Evolutionary conservation across 1,140 invertebrate species (phyloP).

Genomic region (Drosophila tristis): DNA sequence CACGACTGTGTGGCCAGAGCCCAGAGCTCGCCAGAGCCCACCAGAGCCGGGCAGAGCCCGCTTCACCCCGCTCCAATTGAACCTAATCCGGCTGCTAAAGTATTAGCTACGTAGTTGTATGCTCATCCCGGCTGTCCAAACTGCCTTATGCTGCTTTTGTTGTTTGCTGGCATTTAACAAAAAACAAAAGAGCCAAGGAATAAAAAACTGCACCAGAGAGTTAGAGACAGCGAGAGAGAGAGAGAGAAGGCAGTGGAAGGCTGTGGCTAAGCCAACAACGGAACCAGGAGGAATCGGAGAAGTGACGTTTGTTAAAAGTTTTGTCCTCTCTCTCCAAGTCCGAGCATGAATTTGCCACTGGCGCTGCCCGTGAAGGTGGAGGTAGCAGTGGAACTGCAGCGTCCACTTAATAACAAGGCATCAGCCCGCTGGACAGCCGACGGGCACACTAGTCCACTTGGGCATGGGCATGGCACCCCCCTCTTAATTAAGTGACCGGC

Average conservation of each 20-base stretch:
- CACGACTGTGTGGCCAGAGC: no score
- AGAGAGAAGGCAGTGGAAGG: conserved; percentile 1
- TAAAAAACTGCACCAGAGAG: conserved; percentile 37
- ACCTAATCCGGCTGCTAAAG: conserved; percentile 82
- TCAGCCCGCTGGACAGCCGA: conserved; percentile 58
- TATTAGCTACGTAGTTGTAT: conserved; percentile 81
- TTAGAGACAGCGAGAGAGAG: conserved; percentile 2
- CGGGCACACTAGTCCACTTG: conserved; percentile 70
- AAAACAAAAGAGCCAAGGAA: conserved; percentile 29
- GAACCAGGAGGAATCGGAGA: conserved; percentile 17
- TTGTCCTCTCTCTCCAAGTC: conserved; percentile 49
- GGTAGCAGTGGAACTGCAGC: conserved; percentile 33
- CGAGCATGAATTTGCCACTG: conserved; percentile 11
- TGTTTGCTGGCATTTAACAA: conserved; percentile 79
- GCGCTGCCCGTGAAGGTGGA: conserved; percentile 5
- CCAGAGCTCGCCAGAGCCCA: no score
- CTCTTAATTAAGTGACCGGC: conserved; percentile 49
- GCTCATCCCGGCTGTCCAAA: conserved; percentile 78
- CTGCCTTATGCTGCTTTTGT: conserved; percentile 82
- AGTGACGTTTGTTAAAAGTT: conserved; percentile 71
- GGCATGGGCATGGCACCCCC: not conserved
- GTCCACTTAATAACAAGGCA: conserved; percentile 72
- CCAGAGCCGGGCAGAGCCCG: no score
- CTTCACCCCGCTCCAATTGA: conserved; percentile 64
- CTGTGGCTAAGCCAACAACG: not conserved